A percentile compares a stretch with the other conserved stretches of the same genome.
Evolutionary conservation across 1,140 invertebrate species (phyloP).

Genomic region (Nilaparvata lugens): DNA sequence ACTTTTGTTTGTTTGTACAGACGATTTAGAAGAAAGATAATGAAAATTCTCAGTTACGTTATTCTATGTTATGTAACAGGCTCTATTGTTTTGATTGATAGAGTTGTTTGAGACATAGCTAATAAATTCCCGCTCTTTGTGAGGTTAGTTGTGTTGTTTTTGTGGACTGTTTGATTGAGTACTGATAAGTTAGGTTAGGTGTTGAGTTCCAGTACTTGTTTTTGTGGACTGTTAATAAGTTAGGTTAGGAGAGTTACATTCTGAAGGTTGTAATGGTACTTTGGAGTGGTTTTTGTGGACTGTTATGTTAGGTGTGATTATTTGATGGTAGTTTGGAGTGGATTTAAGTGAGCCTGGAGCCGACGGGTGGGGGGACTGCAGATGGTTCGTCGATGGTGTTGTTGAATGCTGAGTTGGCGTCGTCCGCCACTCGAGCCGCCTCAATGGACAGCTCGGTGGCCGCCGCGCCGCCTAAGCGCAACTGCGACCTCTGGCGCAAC

Average conservation of each 20-base stretch:
- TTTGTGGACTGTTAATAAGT: conserved; percentile 8
- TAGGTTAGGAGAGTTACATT: not conserved
- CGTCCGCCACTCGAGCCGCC: conserved; percentile 20
- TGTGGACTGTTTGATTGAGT: no score
- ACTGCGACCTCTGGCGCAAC: conserved; percentile 44
- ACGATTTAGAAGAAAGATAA: no score
- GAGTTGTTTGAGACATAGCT: not conserved
- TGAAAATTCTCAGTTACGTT: not conserved
- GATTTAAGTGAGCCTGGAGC: conserved; percentile 25
- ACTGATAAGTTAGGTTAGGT: conserved; percentile 13
- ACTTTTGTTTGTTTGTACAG: no score
- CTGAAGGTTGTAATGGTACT: no score
- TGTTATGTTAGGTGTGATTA: conserved; percentile 14
- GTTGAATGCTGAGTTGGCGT: conserved; percentile 26
- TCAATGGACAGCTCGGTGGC: conserved; percentile 28
- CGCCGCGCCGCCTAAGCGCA: conserved; percentile 25
- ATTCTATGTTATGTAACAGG: not conserved
- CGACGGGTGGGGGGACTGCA: conserved; percentile 19
- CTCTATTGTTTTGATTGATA: not conserved
- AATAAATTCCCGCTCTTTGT: no score
- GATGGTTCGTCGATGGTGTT: conserved; percentile 31
- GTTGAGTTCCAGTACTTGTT: not conserved
- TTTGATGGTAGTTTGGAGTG: conserved; percentile 4
- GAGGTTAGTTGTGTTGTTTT: not conserved
- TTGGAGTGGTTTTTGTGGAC: not conserved